These are phyloP conservation scores for Dendropsophus ebraccatus DNA, from an alignment of 2,113 vertebrate genomes.

Conservation along the genomic window DNA sequence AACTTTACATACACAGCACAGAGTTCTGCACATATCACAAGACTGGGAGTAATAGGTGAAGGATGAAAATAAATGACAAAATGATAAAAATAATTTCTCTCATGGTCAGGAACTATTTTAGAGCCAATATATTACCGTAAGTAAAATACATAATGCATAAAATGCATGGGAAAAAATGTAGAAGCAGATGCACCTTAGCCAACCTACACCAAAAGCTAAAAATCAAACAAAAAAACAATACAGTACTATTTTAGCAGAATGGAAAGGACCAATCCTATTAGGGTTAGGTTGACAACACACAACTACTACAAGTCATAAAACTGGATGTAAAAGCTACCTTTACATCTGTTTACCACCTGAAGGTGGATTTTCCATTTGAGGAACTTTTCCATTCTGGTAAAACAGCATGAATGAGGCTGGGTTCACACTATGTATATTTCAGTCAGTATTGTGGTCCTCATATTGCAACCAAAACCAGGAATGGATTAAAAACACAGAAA, in stretches of 20 bases:
- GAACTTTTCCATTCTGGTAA: no score
- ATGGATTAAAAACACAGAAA: no score
- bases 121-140: background rate
- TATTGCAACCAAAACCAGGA: no score
- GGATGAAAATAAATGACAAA: conserved; percentile 62
- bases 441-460: no score
- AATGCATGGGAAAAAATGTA: background rate
- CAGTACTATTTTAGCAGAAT: background rate
- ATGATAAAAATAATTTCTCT: conserved; percentile 71
- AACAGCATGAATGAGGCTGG: no score
- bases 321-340: no score
- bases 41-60: conserved; percentile 53
- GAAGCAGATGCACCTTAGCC: background rate
- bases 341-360: no score
- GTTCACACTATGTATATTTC: no score
- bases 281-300: background rate
- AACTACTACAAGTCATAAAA: no score
- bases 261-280: background rate
- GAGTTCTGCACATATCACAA: conserved; percentile 59
- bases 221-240: background rate
- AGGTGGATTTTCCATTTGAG: no score
- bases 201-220: background rate
- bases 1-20: background rate
- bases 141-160: background rate
- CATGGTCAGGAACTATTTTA: conserved; percentile 68